Base-by-base conservation (phyloP, 2,888 invertebrate genomes). In the Seladonia tumulorum region DNA sequence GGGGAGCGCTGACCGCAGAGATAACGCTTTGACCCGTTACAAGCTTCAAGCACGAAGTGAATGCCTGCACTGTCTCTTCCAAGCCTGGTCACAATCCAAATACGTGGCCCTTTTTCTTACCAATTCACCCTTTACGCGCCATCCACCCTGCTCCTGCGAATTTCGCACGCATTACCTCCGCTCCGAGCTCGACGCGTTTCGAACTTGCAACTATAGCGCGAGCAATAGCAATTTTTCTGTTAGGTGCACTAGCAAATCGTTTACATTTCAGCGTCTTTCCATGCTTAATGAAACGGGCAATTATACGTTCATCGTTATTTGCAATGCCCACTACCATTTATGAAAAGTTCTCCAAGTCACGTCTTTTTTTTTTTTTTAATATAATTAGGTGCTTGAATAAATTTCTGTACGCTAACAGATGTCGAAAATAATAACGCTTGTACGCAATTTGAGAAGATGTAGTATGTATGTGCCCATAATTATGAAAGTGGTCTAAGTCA, bases 11-110 rank as follows among this genome's bases (percentile, higher is more conserved):
- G 94, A 95, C 94, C 94, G 95, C 94, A 92, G 93, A 94, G 94
- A 95, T 95, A 95, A 94, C 93, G 94, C 93, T 93, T 91, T 94
- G 94, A 95, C 94, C 94, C 94, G 94, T 94, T 94, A 93, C 93
- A 91, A 91, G 91, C 90, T 89, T 87, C 87, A 90, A 91, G 92
- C 90, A 92, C 91, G 92, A 94, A 93, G 94, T 94, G 94, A 94
- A 94, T 94, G 94, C 94, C 93, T 92, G 91, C 93, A 93, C 94
- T 94, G 94, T 94, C 91, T 92, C 87, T 87, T 86, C 88, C 87
- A 80, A 83, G 71, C 84, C 76, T 83, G 87, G 82, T 83, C 86
- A 68, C 87, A 90, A 88, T 90, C 85, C 90, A 85, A 88, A 91
- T 90, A 90, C 86, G 87, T 80, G 72, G 90, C 90, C 90, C 90